Percentiles rank a stretch among this genome's conserved stretches.
Evolutionary conservation across 2,797 vertebrate genomes (phyloP).

Genomic region (Distichodus sexfasciatus): DNA sequence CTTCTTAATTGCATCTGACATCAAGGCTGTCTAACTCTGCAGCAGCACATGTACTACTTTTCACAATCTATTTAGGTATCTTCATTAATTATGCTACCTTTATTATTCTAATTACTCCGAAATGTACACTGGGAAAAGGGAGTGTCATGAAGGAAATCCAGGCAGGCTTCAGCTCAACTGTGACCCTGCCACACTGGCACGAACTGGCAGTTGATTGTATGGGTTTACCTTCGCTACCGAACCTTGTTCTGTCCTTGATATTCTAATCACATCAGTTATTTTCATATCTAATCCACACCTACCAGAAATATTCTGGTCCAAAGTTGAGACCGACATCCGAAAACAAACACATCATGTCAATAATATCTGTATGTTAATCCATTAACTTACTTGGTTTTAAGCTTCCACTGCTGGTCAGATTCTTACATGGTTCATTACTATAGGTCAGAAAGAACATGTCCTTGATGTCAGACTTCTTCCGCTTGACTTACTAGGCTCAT

Average conservation of each 20-base stretch:
- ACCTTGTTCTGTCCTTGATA: background rate
- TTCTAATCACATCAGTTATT: background rate
- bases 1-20: no score
- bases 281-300: background rate
- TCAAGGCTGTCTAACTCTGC: no score
- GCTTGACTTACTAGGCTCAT: background rate
- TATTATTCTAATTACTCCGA: no score
- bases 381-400: constrained; percentile 11
- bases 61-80: no score
- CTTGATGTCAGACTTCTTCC: background rate
- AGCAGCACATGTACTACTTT: no score
- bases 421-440: background rate
- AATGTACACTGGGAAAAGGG: no score
- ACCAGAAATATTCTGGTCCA: background rate
- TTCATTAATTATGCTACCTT: no score
- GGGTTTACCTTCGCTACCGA: background rate
- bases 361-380: constrained; percentile 19
- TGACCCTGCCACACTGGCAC: background rate
- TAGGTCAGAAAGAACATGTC: background rate
- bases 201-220: background rate
- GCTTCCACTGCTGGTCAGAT: background rate
- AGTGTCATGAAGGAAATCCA: no score
- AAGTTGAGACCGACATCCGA: background rate
- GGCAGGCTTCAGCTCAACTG: no score
- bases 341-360: constrained; percentile 9